Evolutionary conservation across 2,113 vertebrate species (phyloP).

Genomic region (Otolemur garnettii): DNA sequence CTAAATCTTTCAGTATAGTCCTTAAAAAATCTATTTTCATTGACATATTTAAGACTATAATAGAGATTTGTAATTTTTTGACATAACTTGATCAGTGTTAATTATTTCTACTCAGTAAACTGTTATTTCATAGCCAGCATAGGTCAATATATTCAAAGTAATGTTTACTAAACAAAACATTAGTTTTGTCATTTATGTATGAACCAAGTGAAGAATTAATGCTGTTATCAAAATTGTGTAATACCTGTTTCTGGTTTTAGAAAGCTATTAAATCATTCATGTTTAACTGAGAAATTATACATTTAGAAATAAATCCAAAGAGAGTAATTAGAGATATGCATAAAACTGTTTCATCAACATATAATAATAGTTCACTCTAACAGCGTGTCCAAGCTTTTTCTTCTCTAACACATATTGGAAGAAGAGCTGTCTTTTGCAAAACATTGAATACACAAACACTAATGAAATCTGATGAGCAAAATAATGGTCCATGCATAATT

Average conservation of each 20-base stretch:
- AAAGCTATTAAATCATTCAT: not conserved
- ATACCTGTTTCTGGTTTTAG: not conserved
- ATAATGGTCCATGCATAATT: too few relatives aligned
- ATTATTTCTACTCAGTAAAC: not conserved
- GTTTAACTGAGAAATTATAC: not conserved
- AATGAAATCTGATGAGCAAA: too few relatives aligned
- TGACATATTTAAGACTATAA: not conserved
- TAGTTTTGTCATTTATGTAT: not conserved
- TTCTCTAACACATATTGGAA: too few relatives aligned
- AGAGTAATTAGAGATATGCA: not conserved
- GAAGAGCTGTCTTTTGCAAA: too few relatives aligned
- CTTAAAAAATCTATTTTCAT: not conserved
- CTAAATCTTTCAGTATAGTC: not conserved
- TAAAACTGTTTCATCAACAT: not conserved
- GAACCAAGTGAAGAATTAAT: not conserved
- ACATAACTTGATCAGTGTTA: not conserved
- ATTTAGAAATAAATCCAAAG: not conserved
- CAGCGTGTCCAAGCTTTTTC: too few relatives aligned
- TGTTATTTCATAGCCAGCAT: not conserved
- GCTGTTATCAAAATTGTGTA: not conserved
- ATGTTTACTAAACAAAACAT: not conserved
- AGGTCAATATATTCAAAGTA: constrained; percentile 5
- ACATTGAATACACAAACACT: too few relatives aligned
- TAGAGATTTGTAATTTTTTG: not conserved
- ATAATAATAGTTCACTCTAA: not conserved